Evolutionary conservation across 2,888 invertebrate genomes (phyloP).

Genomic region (Plebejus argus): DNA sequence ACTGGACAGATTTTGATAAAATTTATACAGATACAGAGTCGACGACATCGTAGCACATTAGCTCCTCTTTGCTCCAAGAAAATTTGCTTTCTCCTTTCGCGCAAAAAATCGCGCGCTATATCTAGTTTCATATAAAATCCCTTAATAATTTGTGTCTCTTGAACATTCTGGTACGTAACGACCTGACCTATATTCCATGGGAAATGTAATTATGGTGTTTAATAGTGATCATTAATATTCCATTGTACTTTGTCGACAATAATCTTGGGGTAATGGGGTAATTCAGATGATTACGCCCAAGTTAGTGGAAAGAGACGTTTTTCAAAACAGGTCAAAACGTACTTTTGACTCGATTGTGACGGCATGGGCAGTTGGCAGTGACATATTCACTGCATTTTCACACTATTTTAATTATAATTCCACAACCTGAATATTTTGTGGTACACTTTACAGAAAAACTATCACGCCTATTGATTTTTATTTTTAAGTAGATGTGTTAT

Average conservation of each 20-base stretch:
- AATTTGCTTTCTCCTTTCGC: too few species aligned
- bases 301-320: neutral
- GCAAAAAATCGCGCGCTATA: neutral
- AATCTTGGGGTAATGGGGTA: neutral
- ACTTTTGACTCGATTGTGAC: neutral
- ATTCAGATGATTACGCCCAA: neutral
- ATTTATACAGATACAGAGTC: too few species aligned
- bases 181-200: conserved; percentile 25
- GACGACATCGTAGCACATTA: too few species aligned
- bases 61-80: too few species aligned
- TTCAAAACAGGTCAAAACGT: neutral
- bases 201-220: conserved; percentile 12
- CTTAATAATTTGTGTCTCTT: neutral
- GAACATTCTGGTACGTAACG: neutral
- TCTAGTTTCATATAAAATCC: neutral
- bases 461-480: too few species aligned
- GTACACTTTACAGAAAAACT: too few species aligned
- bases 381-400: too few species aligned
- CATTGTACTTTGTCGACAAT: conserved; percentile 8
- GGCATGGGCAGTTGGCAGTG: too few species aligned
- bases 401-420: too few species aligned
- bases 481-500: too few species aligned
- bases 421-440: too few species aligned
- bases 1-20: too few species aligned
- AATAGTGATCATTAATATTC: conserved; percentile 20